Base-by-base conservation (phyloP, 1,140 invertebrate species). In the Nasonia giraulti region DNA sequence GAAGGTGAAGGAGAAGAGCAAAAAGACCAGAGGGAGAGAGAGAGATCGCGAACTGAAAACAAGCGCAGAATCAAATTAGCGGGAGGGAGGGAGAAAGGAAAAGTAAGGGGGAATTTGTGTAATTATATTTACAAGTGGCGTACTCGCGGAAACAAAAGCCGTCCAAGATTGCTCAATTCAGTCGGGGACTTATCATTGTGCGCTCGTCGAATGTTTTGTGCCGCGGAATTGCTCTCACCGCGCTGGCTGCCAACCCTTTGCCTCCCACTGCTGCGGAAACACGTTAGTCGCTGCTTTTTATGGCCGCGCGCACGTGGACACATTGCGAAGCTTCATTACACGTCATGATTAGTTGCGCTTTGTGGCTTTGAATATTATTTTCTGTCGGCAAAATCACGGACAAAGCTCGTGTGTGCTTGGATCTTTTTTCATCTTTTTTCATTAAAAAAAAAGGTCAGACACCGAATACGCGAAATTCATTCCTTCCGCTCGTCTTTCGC, bases 81-180 rank as follows among this genome's bases (percentile, higher is more conserved):
- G 78, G 77, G 83, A 76, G 50, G 71, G 23, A 79, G 14, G 55
- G 55, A 79, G 14, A 20, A 20, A 20, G 55, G 55, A 62, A 62
- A 62, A 62, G 55, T 62, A 62, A 62, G 55, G 76, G 23, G 23
- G 69, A 85, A 86, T 84, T 86, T 89, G 87, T 89, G 91, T 92
- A 92, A 93, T 93, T 93, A 92, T 93, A 93, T 93, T 93, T 92
- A 93, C 91, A 92, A 93, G 91, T 93, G 91, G 91, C 90, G 91
- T 62, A 89, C 91, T 91, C 90, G 90, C 88, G 88, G 88, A 92
- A 92, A 92, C 91, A 92, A 93, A 93, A 90, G 89, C 87, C 82
- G 78, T 85, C 87, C 88, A 90, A 92, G 91, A 93, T 92, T 92
- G 91, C 91, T 92, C 91, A 89, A 91, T 92, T 92, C 91, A 90